Percentiles rank a stretch among this genome's conserved stretches.
Evolutionary conservation across 2,888 invertebrate species (phyloP).

Genomic region (Cryptosula pallasiana): DNA sequence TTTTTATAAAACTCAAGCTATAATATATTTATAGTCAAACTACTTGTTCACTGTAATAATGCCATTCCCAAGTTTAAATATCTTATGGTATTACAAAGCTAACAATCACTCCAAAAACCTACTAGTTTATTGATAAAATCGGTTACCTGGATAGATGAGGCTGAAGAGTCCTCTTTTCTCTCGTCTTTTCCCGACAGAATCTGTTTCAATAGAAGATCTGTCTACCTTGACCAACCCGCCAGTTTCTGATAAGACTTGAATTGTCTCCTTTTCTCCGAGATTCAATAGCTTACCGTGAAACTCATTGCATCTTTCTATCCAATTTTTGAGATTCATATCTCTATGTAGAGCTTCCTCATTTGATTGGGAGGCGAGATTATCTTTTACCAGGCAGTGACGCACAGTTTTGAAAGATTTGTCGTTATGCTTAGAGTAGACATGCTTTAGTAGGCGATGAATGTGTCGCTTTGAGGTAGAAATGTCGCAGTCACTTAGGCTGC

Average conservation of each 20-base stretch:
- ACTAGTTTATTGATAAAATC: no score
- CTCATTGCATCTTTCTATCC: background rate
- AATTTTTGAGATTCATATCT: background rate
- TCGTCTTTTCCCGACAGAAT: background rate
- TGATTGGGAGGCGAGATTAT: no score
- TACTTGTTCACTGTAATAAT: no score
- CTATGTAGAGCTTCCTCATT: background rate
- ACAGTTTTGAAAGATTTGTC: no score
- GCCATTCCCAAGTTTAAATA: no score
- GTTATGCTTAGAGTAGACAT: background rate
- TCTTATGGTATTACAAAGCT: no score
- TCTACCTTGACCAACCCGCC: background rate
- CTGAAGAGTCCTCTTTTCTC: background rate
- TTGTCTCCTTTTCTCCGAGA: no score
- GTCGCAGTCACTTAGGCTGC: background rate
- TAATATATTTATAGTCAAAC: no score
- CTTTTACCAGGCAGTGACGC: no score
- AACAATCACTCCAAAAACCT: no score
- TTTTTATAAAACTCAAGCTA: no score
- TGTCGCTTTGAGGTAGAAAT: background rate
- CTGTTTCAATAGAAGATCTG: background rate
- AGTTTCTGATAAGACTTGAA: no score
- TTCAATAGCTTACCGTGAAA: background rate
- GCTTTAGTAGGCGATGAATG: background rate
- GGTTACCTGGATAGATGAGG: slow-evolving; percentile 4